These are phyloP conservation scores for Notothenia coriiceps DNA, from an alignment of 2,113 vertebrate genomes.

Conservation along the genomic window DNA sequence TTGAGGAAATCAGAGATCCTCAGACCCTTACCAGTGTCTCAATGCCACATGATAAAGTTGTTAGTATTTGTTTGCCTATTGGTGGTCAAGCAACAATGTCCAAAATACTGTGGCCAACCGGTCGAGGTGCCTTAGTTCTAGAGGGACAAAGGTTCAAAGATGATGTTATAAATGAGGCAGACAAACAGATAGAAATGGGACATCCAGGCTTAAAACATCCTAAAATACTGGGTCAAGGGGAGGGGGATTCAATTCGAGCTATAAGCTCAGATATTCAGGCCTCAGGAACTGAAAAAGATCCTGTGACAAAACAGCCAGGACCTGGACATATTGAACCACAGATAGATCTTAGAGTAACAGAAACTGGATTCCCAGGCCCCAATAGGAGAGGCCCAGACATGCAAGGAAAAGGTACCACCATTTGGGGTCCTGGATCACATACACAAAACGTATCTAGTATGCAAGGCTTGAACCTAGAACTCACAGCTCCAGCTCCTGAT, in stretches of 20 bases:
- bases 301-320: background rate
- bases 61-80: slow-evolving; percentile 29
- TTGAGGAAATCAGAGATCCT: slow-evolving; percentile 30
- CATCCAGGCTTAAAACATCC: background rate
- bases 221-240: slow-evolving; percentile 14
- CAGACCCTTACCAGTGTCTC: slow-evolving; percentile 4
- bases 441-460: slow-evolving; percentile 4
- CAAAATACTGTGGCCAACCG: background rate
- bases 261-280: background rate
- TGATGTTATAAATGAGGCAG: background rate
- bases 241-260: slow-evolving; percentile 4
- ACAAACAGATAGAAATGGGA: slow-evolving; percentile 10
- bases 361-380: slow-evolving; percentile 10
- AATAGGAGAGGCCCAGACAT: slow-evolving; percentile 2
- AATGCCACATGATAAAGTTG: slow-evolving; percentile 16
- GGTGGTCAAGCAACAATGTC: slow-evolving; percentile 16
- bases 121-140: slow-evolving; percentile 15
- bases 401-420: background rate
- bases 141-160: slow-evolving; percentile 10
- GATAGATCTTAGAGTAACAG: slow-evolving; percentile 1
- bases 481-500: background rate
- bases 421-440: slow-evolving; percentile 15
- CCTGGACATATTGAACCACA: background rate
- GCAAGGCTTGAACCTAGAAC: background rate
- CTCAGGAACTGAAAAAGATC: slow-evolving; percentile 1